phyloP scores from a whole-genome alignment of 2,797 vertebrate genomes.

The Eulemur coronatus region DNA sequence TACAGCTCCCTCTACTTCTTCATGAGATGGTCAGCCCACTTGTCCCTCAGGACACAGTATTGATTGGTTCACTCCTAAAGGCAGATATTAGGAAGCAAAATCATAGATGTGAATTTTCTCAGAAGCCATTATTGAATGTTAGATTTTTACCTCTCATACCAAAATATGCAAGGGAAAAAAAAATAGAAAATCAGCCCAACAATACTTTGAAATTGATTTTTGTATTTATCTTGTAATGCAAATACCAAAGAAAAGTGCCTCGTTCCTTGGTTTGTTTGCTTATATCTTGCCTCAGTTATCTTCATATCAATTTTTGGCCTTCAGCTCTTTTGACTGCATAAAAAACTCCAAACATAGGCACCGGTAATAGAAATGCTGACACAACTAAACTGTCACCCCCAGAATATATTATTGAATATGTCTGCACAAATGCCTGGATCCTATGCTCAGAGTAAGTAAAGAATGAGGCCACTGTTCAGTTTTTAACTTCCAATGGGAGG shows the following conservation, averaged over 20 bases:
- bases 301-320: background rate
- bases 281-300: background rate
- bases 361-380: constrained; percentile 6
- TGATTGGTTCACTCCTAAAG: constrained; percentile 4
- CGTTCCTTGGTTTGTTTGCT: background rate
- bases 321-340: background rate
- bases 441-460: background rate
- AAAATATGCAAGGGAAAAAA: background rate
- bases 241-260: background rate
- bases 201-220: constrained; percentile 45
- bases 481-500: background rate
- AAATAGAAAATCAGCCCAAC: background rate
- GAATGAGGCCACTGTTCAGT: background rate
- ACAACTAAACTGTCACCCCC: background rate
- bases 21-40: background rate
- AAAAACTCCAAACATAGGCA: background rate
- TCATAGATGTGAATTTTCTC: background rate
- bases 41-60: background rate
- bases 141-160: background rate
- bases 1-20: background rate
- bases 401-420: background rate
- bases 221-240: background rate
- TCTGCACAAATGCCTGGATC: background rate
- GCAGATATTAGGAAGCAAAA: background rate
- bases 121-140: background rate